Evolutionary conservation across 2,888 invertebrate species (phyloP).

Genomic region (Drosophila affinis): DNA sequence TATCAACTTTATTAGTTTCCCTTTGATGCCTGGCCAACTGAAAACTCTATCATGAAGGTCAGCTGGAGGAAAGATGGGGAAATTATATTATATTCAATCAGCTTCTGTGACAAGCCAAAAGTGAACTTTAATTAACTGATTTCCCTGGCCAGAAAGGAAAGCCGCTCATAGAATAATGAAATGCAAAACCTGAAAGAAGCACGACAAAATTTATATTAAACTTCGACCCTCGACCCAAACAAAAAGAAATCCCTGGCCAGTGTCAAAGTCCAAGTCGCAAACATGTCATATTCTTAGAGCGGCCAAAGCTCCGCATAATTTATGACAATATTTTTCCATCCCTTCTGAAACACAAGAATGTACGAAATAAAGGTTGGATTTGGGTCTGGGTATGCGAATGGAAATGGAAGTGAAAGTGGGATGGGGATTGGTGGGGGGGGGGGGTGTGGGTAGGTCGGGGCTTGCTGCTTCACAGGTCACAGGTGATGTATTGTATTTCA

Average conservation of each 20-base stretch:
- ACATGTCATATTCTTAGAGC: slow-evolving; percentile 71
- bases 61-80: not conserved
- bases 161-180: slow-evolving; percentile 32
- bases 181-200: slow-evolving; percentile 4
- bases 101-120: slow-evolving; percentile 59
- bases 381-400: slow-evolving; percentile 5
- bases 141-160: slow-evolving; percentile 30
- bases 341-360: slow-evolving; percentile 14
- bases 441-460: not conserved
- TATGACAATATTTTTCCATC: slow-evolving; percentile 46
- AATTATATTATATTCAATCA: slow-evolving; percentile 56
- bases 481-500: slow-evolving; percentile 75
- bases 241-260: slow-evolving; percentile 31
- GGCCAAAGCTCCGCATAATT: slow-evolving; percentile 67
- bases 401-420: not conserved
- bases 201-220: slow-evolving; percentile 19
- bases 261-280: slow-evolving; percentile 45
- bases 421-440: not conserved
- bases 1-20: slow-evolving; percentile 24
- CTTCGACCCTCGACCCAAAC: slow-evolving; percentile 45
- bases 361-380: slow-evolving; percentile 4
- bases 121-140: slow-evolving; percentile 70
- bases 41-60: slow-evolving; percentile 17
- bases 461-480: slow-evolving; percentile 22
- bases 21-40: slow-evolving; percentile 25